phyloP scores from a whole-genome alignment of 2,888 invertebrate genomes.

The Apotomis turbidana region DNA sequence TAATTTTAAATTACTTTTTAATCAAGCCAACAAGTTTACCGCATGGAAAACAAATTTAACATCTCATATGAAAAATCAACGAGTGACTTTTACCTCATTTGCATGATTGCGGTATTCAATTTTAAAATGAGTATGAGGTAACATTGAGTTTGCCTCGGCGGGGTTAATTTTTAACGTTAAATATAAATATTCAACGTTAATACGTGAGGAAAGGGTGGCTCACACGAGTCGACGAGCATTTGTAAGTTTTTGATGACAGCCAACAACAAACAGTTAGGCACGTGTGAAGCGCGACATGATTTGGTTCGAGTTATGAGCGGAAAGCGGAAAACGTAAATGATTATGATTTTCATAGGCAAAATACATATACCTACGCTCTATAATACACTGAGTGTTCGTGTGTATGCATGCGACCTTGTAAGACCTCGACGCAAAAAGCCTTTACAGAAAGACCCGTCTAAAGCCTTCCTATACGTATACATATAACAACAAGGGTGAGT shows the following conservation, averaged over 20 bases:
- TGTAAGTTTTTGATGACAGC: slow-evolving; percentile 69
- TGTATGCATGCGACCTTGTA: too few species aligned
- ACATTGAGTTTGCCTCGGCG: slow-evolving; percentile 9
- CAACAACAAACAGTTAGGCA: slow-evolving; percentile 59
- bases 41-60: slow-evolving; percentile 17
- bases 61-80: slow-evolving; percentile 12
- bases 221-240: slow-evolving; percentile 48
- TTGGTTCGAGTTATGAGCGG: slow-evolving; percentile 32
- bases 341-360: too few species aligned
- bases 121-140: not conserved
- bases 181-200: slow-evolving; percentile 63
- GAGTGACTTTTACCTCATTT: slow-evolving; percentile 4
- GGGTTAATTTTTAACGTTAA: slow-evolving; percentile 47
- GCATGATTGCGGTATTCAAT: not conserved
- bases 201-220: slow-evolving; percentile 56
- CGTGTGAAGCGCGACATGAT: slow-evolving; percentile 48
- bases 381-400: too few species aligned
- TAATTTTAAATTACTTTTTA: slow-evolving; percentile 26
- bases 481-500: too few species aligned
- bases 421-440: too few species aligned
- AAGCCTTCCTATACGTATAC: too few species aligned
- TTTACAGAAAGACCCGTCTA: too few species aligned
- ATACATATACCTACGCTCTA: too few species aligned
- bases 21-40: slow-evolving; percentile 20
- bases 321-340: not conserved